Evolutionary conservation across 2,888 invertebrate species (phyloP).

Genomic region (Pherbina coryleti): DNA sequence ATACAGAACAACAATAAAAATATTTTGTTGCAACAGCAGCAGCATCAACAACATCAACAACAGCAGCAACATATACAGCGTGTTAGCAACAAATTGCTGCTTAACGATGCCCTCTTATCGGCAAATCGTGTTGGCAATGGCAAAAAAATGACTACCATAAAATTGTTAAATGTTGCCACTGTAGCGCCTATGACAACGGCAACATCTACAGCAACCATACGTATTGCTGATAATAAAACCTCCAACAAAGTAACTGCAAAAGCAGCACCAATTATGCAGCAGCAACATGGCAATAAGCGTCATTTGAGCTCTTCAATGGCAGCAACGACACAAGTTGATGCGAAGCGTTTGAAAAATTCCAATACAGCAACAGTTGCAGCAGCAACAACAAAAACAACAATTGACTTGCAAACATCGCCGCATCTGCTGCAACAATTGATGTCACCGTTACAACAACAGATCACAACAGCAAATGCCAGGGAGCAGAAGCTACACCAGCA

Average conservation of each 20-base stretch:
- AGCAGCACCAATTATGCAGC: constrained; percentile 35
- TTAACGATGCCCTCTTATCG: not conserved
- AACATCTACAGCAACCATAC: constrained; percentile 55
- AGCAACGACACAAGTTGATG: constrained; percentile 53
- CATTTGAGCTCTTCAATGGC: constrained; percentile 54
- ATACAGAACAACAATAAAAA: constrained; percentile 60
- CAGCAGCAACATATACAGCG: constrained; percentile 24
- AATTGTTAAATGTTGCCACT: constrained; percentile 53
- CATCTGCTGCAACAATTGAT: constrained; percentile 75
- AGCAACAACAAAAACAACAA: constrained; percentile 46
- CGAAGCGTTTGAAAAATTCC: constrained; percentile 63
- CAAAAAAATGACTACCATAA: constrained; percentile 52
- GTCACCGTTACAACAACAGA: constrained; percentile 68
- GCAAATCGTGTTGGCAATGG: constrained; percentile 23
- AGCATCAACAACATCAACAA: constrained; percentile 23
- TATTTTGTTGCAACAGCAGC: constrained; percentile 30
- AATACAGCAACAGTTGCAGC: not conserved
- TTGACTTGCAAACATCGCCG: constrained; percentile 64
- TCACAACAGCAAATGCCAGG: constrained; percentile 41
- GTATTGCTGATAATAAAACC: constrained; percentile 57
- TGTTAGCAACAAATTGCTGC: constrained; percentile 22
- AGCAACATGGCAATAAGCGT: constrained; percentile 60
- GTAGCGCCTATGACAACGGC: constrained; percentile 47
- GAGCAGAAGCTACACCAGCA: constrained; percentile 40
- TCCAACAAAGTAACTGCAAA: constrained; percentile 30